These are phyloP conservation scores for Istiophorus platypterus DNA, from an alignment of 2,113 vertebrate genomes.

Conservation along the genomic window DNA sequence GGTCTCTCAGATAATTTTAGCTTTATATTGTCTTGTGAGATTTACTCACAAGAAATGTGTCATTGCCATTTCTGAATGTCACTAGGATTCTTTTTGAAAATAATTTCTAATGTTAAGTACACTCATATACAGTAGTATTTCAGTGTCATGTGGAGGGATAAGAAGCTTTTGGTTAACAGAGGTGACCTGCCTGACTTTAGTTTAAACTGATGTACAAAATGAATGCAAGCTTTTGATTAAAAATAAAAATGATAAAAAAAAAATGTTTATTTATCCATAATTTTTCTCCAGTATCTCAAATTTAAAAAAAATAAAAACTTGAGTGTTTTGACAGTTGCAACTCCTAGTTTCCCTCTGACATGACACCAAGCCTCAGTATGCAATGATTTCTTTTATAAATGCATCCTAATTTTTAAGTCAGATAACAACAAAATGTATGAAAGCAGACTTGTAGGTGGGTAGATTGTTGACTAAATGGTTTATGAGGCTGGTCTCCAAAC, in stretches of 20 bases:
- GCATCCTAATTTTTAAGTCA: not conserved
- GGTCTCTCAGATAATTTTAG: not conserved
- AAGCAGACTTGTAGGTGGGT: not conserved
- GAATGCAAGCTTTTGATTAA: not conserved
- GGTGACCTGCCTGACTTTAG: not conserved
- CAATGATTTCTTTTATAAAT: not conserved
- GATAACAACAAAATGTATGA: not conserved
- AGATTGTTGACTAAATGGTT: constrained; percentile 6
- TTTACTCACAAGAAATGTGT: not conserved
- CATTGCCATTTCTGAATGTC: not conserved
- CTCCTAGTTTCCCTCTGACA: not conserved
- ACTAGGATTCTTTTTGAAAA: not conserved
- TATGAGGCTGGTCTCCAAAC: not conserved
- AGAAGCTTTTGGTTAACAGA: not conserved
- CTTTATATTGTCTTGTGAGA: not conserved
- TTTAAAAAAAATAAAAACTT: not conserved
- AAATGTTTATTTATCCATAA: not conserved
- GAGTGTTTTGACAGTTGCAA: not conserved
- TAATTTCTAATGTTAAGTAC: not conserved
- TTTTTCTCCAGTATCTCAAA: not conserved
- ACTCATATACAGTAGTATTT: not conserved
- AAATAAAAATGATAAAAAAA: not conserved
- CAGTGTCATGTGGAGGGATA: not conserved
- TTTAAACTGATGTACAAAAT: not conserved
- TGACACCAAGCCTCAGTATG: not conserved